These are phyloP conservation scores for Callaeas wilsoni DNA, from an alignment of 2,113 vertebrate species.

Conservation along the genomic window DNA sequence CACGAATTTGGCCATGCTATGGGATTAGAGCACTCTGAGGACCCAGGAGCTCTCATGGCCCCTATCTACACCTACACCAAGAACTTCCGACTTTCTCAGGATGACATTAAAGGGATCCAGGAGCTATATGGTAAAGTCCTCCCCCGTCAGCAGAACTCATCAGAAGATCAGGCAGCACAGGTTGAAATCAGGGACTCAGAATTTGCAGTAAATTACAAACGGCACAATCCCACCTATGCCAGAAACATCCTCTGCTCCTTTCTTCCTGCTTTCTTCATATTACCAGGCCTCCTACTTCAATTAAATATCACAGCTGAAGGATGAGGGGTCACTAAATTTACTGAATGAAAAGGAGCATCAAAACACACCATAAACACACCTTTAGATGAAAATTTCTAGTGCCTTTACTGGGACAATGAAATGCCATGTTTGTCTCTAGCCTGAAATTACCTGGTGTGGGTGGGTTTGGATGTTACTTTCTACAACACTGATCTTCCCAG, in stretches of 20 bases:
- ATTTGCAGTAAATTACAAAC: background rate
- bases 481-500: background rate
- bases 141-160: background rate
- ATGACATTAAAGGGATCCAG: slow-evolving; percentile 93
- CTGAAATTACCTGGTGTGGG: background rate
- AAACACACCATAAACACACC: background rate
- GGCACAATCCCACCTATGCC: background rate
- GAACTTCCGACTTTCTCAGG: slow-evolving; percentile 89
- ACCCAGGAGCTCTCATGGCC: slow-evolving; percentile 93
- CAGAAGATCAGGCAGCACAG: background rate
- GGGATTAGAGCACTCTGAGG: slow-evolving; percentile 94
- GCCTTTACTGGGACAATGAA: background rate
- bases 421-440: background rate
- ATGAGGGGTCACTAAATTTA: background rate
- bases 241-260: background rate
- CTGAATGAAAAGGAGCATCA: background rate
- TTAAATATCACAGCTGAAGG: background rate
- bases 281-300: background rate
- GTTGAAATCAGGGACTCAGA: background rate
- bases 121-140: slow-evolving; percentile 87
- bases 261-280: background rate
- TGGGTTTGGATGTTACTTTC: background rate
- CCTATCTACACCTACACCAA: slow-evolving; percentile 95
- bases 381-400: background rate
- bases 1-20: slow-evolving; percentile 97